A percentile compares a stretch with the other conserved stretches of the same genome.
These are phyloP conservation scores for Drosophila pandora DNA, from an alignment of 1,140 invertebrate genomes.

Conservation along the genomic window DNA sequence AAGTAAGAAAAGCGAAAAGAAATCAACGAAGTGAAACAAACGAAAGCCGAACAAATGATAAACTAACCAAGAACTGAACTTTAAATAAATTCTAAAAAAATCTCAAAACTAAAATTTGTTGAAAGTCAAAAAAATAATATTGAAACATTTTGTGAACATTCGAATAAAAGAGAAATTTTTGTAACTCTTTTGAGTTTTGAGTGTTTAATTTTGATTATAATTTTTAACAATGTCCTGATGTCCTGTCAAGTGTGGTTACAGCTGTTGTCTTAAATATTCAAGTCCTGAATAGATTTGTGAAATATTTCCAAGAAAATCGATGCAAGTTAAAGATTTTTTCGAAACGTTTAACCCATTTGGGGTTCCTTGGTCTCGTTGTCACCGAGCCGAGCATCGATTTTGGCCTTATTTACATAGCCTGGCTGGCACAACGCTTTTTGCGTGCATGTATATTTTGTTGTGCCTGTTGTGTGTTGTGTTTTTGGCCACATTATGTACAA, in stretches of 20 bases:
- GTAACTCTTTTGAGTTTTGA: slow-evolving; percentile 1
- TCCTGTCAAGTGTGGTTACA: slow-evolving; percentile 19
- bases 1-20: slow-evolving; percentile 38
- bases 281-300: too few species aligned
- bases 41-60: slow-evolving; percentile 33
- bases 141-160: neutral
- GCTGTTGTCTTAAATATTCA: neutral
- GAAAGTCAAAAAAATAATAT: slow-evolving; percentile 2
- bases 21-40: slow-evolving; percentile 43
- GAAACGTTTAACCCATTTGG: slow-evolving; percentile 23
- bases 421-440: slow-evolving; percentile 43
- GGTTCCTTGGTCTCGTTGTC: slow-evolving; percentile 34
- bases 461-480: slow-evolving; percentile 51
- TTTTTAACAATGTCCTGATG: neutral
- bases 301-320: slow-evolving; percentile 5
- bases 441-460: slow-evolving; percentile 51
- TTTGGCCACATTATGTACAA: slow-evolving; percentile 69
- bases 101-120: slow-evolving; percentile 2
- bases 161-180: neutral
- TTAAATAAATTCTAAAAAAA: neutral
- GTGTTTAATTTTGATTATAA: slow-evolving; percentile 29
- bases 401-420: slow-evolving; percentile 45
- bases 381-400: slow-evolving; percentile 60
- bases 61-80: slow-evolving; percentile 21
- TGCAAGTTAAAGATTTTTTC: slow-evolving; percentile 18